Conservation (phyloP, 2,113 vertebrate genomes). For the Henicopernis longicauda region DNA sequence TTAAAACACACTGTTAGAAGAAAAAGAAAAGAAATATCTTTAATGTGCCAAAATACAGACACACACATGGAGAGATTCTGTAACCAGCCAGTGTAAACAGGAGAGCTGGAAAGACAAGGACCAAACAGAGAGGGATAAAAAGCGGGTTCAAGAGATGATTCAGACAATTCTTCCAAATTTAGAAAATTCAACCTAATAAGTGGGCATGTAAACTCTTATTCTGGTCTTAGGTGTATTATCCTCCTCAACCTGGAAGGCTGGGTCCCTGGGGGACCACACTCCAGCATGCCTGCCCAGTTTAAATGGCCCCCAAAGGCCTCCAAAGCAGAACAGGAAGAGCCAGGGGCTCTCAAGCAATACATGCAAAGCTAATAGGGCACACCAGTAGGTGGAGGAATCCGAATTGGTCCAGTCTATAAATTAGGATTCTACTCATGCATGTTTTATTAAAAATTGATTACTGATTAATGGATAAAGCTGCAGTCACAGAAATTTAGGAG, state of each 20-base stretch:
- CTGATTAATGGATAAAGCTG: background rate
- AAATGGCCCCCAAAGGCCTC: background rate
- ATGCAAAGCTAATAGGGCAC: too few relatives aligned
- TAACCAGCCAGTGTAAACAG: background rate
- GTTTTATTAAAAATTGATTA: background rate
- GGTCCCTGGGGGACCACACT: background rate
- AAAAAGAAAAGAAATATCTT: background rate
- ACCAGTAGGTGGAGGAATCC: background rate
- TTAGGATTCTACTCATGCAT: background rate
- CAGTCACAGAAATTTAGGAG: background rate
- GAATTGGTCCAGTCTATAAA: background rate
- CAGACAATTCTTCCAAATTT: background rate
- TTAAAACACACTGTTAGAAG: background rate
- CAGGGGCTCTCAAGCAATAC: background rate
- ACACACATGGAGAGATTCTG: background rate
- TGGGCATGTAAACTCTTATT: background rate
- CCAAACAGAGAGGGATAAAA: background rate
- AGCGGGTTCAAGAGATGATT: background rate
- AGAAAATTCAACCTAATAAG: background rate
- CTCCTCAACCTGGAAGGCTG: background rate
- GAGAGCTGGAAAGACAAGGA: background rate
- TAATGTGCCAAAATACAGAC: background rate
- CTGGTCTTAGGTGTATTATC: background rate
- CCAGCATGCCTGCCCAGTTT: background rate
- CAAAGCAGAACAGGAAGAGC: background rate